Conservation (phyloP, 2,888 invertebrate species). For the Sepiola atlantica region DNA sequence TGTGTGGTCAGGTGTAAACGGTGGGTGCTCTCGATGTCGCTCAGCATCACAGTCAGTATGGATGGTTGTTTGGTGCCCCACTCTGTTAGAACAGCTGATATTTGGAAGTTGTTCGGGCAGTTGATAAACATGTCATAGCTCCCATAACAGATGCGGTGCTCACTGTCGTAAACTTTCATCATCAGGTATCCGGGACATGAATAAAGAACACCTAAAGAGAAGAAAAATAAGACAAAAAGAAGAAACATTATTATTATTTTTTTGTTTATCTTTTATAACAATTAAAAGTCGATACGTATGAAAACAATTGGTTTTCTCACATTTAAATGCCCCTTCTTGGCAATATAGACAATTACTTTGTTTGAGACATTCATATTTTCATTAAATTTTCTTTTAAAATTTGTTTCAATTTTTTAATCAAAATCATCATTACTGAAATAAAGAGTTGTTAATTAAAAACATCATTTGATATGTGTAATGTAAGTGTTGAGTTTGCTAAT, state of each 20-base stretch:
- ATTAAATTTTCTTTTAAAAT: neutral
- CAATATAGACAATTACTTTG: neutral
- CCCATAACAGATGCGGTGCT: slow-evolving; percentile 58
- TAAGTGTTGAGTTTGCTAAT: too few relatives aligned
- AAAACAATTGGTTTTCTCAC: neutral
- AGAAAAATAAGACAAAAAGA: slow-evolving; percentile 39
- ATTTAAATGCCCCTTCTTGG: neutral
- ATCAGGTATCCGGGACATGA: slow-evolving; percentile 69
- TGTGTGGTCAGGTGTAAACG: slow-evolving; percentile 56
- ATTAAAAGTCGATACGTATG: neutral
- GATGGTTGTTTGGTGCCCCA: slow-evolving; percentile 59
- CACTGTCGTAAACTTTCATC: slow-evolving; percentile 64
- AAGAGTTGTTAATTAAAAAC: neutral
- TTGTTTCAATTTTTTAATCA: neutral
- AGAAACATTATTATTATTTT: neutral
- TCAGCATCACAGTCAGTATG: slow-evolving; percentile 62
- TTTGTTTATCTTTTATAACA: neutral
- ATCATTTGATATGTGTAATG: neutral
- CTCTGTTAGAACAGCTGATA: slow-evolving; percentile 62
- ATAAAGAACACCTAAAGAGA: slow-evolving; percentile 62
- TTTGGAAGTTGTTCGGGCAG: slow-evolving; percentile 66
- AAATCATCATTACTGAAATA: neutral
- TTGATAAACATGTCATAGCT: slow-evolving; percentile 68
- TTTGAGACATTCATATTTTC: neutral
- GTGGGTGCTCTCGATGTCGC: slow-evolving; percentile 63